Conservation (phyloP, 2,113 vertebrate genomes). For the Chamaea fasciata region DNA sequence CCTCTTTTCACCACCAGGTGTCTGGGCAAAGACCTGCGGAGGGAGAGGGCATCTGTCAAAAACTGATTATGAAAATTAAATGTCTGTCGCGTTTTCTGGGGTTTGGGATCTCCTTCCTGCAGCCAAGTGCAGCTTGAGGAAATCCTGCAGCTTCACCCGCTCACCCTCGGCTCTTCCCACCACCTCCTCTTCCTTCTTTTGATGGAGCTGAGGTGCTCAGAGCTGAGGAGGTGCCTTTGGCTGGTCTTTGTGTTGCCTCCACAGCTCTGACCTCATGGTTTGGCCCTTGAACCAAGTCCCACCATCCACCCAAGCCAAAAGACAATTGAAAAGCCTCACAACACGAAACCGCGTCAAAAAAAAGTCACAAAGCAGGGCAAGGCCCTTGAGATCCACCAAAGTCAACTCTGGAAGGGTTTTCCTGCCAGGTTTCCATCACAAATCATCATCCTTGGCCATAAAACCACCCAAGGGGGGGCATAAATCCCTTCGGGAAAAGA, state of each 20-base stretch:
- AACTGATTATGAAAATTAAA: background rate
- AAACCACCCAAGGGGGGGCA: background rate
- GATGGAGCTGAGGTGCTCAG: accelerated
- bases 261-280: background rate
- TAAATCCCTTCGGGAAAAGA: background rate
- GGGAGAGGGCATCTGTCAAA: background rate
- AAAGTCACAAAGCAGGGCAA: accelerated
- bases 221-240: background rate
- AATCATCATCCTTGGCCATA: background rate
- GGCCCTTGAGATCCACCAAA: background rate
- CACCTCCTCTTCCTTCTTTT: background rate
- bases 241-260: accelerated
- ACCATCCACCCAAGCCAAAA: background rate
- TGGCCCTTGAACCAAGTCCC: background rate
- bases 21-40: background rate
- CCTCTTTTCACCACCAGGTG: background rate
- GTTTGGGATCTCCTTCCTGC: background rate
- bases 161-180: background rate
- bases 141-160: background rate
- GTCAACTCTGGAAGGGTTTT: background rate
- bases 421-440: background rate
- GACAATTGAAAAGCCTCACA: accelerated
- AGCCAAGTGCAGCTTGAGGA: background rate
- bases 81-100: accelerated
- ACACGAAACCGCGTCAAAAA: accelerated